These are phyloP conservation scores for Halictus ligatus DNA, from an alignment of 2,888 invertebrate species.

Conservation along the genomic window DNA sequence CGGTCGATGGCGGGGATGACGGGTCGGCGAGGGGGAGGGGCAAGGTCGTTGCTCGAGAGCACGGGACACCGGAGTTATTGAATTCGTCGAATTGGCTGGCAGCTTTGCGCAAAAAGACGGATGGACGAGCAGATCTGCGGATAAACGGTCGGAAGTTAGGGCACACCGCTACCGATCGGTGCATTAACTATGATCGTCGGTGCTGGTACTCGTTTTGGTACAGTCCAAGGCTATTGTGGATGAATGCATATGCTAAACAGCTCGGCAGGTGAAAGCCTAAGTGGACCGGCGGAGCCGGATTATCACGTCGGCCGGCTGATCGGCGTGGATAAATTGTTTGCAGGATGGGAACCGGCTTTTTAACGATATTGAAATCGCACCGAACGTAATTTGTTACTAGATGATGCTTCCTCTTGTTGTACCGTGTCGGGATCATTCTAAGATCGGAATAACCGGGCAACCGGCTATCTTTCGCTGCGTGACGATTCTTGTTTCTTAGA, in stretches of 20 bases:
- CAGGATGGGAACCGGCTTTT: background rate
- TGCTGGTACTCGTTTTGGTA: background rate
- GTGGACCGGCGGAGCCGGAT: background rate
- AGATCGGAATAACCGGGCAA: background rate
- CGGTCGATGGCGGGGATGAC: background rate
- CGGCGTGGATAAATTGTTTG: slow-evolving; percentile 11
- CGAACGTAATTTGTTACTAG: slow-evolving; percentile 18
- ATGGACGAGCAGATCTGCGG: slow-evolving; percentile 22
- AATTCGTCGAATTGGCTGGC: slow-evolving; percentile 52
- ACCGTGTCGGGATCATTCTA: background rate
- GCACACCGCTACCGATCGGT: slow-evolving; percentile 35
- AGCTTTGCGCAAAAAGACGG: slow-evolving; percentile 31
- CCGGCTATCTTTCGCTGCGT: background rate
- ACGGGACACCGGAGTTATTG: slow-evolving; percentile 39
- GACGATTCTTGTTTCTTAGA: background rate
- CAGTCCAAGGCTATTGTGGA: background rate
- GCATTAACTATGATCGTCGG: slow-evolving; percentile 3
- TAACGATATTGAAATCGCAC: slow-evolving; percentile 21
- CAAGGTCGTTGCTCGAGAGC: slow-evolving; percentile 34
- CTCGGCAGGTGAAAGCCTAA: background rate
- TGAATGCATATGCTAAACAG: slow-evolving; percentile 6
- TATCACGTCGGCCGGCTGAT: slow-evolving; percentile 1
- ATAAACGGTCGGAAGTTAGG: slow-evolving; percentile 23
- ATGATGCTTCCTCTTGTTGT: background rate
- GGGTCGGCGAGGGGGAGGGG: background rate